Evolutionary conservation across 2,797 vertebrate species (phyloP).

Genomic region (Premnoplex brunnescens): DNA sequence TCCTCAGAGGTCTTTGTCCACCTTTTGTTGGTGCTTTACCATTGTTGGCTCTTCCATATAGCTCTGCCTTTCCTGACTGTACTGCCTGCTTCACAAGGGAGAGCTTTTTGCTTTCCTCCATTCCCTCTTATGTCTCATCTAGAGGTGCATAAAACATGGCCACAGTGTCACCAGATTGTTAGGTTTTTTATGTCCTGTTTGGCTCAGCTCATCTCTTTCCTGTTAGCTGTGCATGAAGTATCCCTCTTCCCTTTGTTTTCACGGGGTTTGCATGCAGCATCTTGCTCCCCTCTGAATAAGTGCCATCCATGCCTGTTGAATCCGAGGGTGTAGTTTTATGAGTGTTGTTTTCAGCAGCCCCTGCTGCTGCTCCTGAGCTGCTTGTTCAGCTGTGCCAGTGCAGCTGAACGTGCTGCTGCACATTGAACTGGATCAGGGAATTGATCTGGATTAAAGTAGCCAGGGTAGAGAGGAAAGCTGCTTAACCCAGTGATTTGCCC

Average conservation of each 20-base stretch:
- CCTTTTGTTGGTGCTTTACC: not conserved
- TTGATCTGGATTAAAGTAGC: slow-evolving; percentile 53
- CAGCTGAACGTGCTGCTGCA: not conserved
- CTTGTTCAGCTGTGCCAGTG: not conserved
- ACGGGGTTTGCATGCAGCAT: not conserved
- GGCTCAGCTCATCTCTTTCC: not conserved
- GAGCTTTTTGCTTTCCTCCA: not conserved
- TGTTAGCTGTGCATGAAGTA: not conserved
- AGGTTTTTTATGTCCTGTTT: not conserved
- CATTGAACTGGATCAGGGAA: slow-evolving; percentile 31
- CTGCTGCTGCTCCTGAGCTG: slow-evolving; percentile 3
- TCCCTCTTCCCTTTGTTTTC: not conserved
- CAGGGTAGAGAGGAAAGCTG: slow-evolving; percentile 36
- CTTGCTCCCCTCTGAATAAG: not conserved
- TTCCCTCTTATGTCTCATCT: not conserved
- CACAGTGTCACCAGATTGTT: not conserved
- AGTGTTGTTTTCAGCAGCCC: not conserved
- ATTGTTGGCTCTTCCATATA: not conserved
- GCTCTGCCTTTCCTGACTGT: not conserved
- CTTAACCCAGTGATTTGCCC: slow-evolving; percentile 7
- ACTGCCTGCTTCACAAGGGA: not conserved
- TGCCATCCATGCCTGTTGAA: not conserved
- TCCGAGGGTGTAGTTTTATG: accelerated
- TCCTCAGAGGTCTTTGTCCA: not conserved
- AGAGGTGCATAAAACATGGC: not conserved